phyloP scores from a whole-genome alignment of 2,888 invertebrate species.

The Spisula solida region DNA sequence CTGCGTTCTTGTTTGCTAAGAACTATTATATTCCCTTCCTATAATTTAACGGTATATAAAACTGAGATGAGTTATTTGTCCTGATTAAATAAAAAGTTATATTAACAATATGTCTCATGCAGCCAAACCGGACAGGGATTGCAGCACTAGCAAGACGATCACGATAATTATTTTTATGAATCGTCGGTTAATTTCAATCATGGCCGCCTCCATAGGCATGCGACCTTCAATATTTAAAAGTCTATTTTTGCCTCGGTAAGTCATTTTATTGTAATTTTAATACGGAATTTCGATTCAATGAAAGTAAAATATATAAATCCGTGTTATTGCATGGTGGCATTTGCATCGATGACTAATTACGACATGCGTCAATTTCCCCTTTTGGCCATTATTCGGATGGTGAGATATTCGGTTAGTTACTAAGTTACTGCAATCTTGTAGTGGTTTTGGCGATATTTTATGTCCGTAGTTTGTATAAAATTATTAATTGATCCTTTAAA shows the following conservation, averaged over 20 bases:
- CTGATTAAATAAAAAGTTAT: too few species aligned
- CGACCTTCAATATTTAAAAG: constrained; percentile 40
- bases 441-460: neutral
- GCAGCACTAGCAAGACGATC: neutral
- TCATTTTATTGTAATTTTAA: neutral
- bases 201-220: constrained; percentile 51
- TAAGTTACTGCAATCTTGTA: neutral
- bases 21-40: too few species aligned
- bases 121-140: too few species aligned
- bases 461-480: too few species aligned
- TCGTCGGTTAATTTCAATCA: constrained; percentile 10
- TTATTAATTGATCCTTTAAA: too few species aligned
- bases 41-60: too few species aligned
- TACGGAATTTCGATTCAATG: neutral
- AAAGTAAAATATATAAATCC: neutral
- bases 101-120: too few species aligned
- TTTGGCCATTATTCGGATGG: neutral
- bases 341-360: neutral
- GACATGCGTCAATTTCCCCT: neutral
- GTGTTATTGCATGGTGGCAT: neutral
- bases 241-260: constrained; percentile 32
- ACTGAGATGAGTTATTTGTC: too few species aligned
- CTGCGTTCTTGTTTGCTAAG: too few species aligned
- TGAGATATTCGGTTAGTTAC: neutral
- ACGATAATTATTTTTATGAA: neutral